These are phyloP conservation scores for Mechanitis messenoides DNA, from an alignment of 2,888 invertebrate species.

Conservation along the genomic window DNA sequence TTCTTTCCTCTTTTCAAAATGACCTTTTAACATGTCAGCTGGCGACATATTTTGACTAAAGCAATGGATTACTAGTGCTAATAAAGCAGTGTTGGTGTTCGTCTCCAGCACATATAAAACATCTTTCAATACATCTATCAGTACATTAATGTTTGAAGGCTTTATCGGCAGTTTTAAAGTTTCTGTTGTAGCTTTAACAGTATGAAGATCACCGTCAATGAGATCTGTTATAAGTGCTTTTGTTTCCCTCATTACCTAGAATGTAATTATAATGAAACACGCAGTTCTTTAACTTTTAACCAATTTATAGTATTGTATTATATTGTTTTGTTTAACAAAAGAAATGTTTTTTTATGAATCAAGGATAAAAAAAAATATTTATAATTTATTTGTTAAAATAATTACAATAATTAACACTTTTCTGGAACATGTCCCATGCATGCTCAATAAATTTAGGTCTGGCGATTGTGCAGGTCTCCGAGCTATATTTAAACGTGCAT, in stretches of 20 bases:
- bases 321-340: no score
- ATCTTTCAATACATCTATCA: slow-evolving; percentile 77
- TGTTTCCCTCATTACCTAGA: slow-evolving; percentile 73
- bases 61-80: slow-evolving; percentile 72
- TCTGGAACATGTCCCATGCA: no score
- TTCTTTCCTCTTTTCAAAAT: slow-evolving; percentile 38
- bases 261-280: not conserved
- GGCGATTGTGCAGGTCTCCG: no score
- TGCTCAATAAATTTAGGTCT: no score
- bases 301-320: no score
- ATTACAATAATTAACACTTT: no score
- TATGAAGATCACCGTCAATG: slow-evolving; percentile 58
- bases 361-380: no score
- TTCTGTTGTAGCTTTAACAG: slow-evolving; percentile 56
- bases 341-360: no score
- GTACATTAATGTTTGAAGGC: slow-evolving; percentile 70
- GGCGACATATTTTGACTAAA: slow-evolving; percentile 52
- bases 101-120: slow-evolving; percentile 80
- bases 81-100: slow-evolving; percentile 79
- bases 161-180: slow-evolving; percentile 59
- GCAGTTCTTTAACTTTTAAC: no score
- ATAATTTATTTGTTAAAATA: no score
- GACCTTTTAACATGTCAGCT: slow-evolving; percentile 48
- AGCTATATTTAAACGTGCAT: no score
- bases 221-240: slow-evolving; percentile 65